Conservation (phyloP, 2,888 invertebrate species). For the Periphyllus acericola region DNA sequence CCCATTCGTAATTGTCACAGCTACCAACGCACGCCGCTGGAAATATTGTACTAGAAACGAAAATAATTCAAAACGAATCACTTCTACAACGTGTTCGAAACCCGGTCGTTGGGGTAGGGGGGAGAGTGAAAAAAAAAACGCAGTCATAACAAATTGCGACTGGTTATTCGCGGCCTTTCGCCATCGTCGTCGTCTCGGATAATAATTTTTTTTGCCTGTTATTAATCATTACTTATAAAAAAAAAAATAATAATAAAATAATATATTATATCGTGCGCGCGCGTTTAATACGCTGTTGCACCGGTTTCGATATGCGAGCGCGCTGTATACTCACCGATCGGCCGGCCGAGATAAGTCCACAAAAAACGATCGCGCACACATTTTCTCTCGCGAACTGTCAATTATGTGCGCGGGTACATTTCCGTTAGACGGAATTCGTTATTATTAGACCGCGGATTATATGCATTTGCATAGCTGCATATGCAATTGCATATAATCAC, state of each 20-base stretch:
- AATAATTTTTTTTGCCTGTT: background rate
- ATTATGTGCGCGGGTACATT: background rate
- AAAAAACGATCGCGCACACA: background rate
- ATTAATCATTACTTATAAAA: background rate
- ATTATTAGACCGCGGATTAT: no score
- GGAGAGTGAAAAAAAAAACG: background rate
- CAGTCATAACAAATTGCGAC: constrained; percentile 38
- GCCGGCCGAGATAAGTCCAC: constrained; percentile 3
- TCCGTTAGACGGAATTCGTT: background rate
- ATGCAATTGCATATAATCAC: no score
- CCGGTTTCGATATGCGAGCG: no score
- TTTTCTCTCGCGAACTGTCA: background rate
- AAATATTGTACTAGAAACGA: background rate
- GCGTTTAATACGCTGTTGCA: background rate
- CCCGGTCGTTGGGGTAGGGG: background rate
- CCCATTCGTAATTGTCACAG: constrained; percentile 41
- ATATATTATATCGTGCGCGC: background rate
- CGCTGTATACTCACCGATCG: background rate
- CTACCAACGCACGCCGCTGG: constrained; percentile 4
- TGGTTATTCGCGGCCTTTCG: constrained; percentile 3
- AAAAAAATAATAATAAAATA: background rate
- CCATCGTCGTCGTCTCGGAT: constrained; percentile 23
- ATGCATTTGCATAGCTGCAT: no score
- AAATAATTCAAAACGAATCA: constrained; percentile 36
- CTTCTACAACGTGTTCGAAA: background rate